A percentile compares a stretch with the other conserved stretches of the same genome.
phyloP scores from a whole-genome alignment of 1,140 invertebrate genomes.

The Euborellia annulipes region DNA sequence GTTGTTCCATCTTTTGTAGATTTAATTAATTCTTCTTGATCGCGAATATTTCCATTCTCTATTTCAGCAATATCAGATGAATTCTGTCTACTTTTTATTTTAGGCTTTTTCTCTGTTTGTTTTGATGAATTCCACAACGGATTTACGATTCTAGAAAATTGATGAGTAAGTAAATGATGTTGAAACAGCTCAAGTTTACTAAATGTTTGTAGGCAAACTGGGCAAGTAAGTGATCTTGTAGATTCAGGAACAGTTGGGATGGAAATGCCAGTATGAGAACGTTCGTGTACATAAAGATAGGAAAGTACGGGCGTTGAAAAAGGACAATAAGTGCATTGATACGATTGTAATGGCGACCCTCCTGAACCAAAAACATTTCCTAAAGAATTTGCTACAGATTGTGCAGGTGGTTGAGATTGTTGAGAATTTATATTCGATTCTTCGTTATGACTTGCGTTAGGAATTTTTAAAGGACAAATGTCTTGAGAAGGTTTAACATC shows the following conservation, averaged over 20 bases:
- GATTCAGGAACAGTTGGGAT: slow-evolving; percentile 3
- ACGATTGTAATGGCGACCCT: slow-evolving; percentile 39
- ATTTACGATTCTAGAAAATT: slow-evolving; percentile 33
- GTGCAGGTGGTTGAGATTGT: slow-evolving; percentile 14
- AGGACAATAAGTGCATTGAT: slow-evolving; percentile 74
- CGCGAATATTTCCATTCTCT: too few species aligned
- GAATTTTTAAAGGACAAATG: slow-evolving; percentile 27
- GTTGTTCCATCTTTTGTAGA: too few species aligned
- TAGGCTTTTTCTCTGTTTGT: too few species aligned
- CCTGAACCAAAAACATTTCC: slow-evolving; percentile 24
- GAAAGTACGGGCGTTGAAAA: slow-evolving; percentile 79
- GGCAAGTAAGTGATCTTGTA: slow-evolving; percentile 31
- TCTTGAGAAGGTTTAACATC: neutral
- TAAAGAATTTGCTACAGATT: slow-evolving; percentile 4
- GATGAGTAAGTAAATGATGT: slow-evolving; percentile 41
- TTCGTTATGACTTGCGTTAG: slow-evolving; percentile 15
- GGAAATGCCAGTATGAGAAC: slow-evolving; percentile 45
- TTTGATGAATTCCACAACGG: slow-evolving; percentile 32
- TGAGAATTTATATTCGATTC: slow-evolving; percentile 12
- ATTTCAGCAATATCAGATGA: too few species aligned
- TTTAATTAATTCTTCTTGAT: too few species aligned
- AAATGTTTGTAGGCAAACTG: slow-evolving; percentile 40
- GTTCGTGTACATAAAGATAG: slow-evolving; percentile 80
- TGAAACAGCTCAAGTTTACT: slow-evolving; percentile 37
- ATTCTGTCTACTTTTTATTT: too few species aligned